Evolutionary conservation across 2,888 invertebrate genomes (phyloP), one percentile per base, ranked within the genome.

Genomic region (Nasonia oneida): DNA sequence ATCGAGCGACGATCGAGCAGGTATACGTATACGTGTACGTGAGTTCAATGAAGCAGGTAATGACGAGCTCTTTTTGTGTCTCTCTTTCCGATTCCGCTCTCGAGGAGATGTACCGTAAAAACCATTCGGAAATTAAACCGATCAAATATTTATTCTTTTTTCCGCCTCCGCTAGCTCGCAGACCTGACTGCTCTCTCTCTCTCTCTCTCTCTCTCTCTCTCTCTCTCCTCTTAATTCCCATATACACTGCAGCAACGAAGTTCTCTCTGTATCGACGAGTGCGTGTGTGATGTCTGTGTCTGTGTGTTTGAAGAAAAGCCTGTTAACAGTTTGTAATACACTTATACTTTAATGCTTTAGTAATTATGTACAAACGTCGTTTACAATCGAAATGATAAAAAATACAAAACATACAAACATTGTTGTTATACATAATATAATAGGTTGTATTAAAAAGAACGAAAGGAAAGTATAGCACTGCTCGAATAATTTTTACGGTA

Each of bases 401-500:
- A 67, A 67, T 67, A 67, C 14, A 67, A 74, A 74, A 50, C 74
- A 74, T 74, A 50, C 50, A 74, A 50, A 74, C 23, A 47, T 74
- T 42, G 73, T 73, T 73, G 8, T 73, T 42, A n/a, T 73, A 42
- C 39, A 39, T 71, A 42, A 37, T 70, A n/a, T 29, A 29, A 29
- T 29, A 47, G 47, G 15, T 23, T n/a, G 14, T 29, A 67, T 33
- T 67, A 67, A 67, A 67, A 67, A 29, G 23, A 67, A 67, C 33
- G 10, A 67, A 29, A 29, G 12, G 14, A 67, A 29, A 67, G 67
- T 29, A 33, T 67, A 12, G n/a, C 8, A 61, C 37, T 70, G 33
- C n/a, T 73, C 47, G 42, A 73, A 73, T n/a, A 73, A 47, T 47
- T 73, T 67, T 67, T 67, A 67, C 73, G 73, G 73, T 73, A 73